Evolutionary conservation across 2,888 invertebrate genomes (phyloP), one percentile per base, ranked within the genome.

Genomic region (Flexamia atlantica): DNA sequence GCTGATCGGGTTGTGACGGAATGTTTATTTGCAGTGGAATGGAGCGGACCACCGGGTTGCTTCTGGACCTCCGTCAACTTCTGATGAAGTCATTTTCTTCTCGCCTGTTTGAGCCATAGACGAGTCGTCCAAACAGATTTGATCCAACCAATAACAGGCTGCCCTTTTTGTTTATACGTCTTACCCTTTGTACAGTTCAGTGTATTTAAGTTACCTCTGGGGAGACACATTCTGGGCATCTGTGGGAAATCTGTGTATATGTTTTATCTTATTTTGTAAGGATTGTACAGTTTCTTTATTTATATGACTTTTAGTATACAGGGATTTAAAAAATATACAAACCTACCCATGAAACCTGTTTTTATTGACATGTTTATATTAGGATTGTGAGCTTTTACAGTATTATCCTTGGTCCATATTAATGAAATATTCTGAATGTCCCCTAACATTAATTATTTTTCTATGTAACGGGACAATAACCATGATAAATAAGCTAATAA

Each of bases 301-400:
- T 14, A 30, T 53, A 20, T 53, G 53, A 53, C 20, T 23, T 20
- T 53, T 23, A 46, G 53, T 53, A 53, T 53, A 53, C 53, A 53
- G 64, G 28, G 28, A 28, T 4, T 64, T 64, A 64, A 28, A 28
- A 23, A 23, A 57, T 12, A 17, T 64, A 64, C 30, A 25, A 28
- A 23, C 14, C 23, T 53, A 53, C 10, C 23, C 4, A 53, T 53
- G 64, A 28, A 64, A 12, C 4, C 30, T 28, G 14, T 12, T 9
- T 60, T 64, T 64, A 64, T 64, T 57, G 14, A 50, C 50, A 23
- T 57, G 5, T 23, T 28, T 64, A 64, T 64, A 28, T 57, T 57
- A 1, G 17, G 12, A 64, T 46, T 57, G 64, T 12, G 28, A 64
- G 64, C 64, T 64, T 64, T 57, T 28, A 2, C 57, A 64, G 64